These are phyloP conservation scores for Aphelocoma californica DNA, from an alignment of 2,797 vertebrate species.

Conservation along the genomic window DNA sequence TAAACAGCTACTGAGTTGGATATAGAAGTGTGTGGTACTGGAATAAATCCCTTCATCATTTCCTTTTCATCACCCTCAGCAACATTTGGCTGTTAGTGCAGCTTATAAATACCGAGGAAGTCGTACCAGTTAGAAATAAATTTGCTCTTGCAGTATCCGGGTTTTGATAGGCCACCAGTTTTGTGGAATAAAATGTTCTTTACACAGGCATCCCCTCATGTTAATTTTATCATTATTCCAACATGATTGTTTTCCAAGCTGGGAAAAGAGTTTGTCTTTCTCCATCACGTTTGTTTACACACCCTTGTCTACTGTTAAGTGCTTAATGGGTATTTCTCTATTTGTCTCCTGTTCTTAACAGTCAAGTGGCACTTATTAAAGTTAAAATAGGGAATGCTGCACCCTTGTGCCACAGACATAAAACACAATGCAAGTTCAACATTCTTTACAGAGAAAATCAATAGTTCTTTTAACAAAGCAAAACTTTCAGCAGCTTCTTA, in stretches of 20 bases:
- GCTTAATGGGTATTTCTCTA: not conserved
- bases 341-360: not conserved
- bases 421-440: conserved; percentile 23
- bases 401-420: not conserved
- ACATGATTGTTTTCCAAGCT: not conserved
- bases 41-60: not conserved
- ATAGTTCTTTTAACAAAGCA: conserved; percentile 1
- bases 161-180: not conserved
- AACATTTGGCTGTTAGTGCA: not conserved
- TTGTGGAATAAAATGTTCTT: not conserved
- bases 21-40: not conserved
- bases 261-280: not conserved
- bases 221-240: not conserved
- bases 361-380: not conserved
- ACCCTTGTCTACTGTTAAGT: not conserved
- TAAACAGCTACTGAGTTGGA: not conserved
- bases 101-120: not conserved
- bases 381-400: not conserved
- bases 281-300: not conserved
- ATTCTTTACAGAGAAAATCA: conserved; percentile 30
- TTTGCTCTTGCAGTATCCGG: not conserved
- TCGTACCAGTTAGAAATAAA: not conserved
- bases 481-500: conserved; percentile 31
- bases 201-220: not conserved
- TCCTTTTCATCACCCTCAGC: conserved; percentile 7